Conservation (phyloP, 2,888 invertebrate genomes). For the Agonopterix subpropinquella region DNA sequence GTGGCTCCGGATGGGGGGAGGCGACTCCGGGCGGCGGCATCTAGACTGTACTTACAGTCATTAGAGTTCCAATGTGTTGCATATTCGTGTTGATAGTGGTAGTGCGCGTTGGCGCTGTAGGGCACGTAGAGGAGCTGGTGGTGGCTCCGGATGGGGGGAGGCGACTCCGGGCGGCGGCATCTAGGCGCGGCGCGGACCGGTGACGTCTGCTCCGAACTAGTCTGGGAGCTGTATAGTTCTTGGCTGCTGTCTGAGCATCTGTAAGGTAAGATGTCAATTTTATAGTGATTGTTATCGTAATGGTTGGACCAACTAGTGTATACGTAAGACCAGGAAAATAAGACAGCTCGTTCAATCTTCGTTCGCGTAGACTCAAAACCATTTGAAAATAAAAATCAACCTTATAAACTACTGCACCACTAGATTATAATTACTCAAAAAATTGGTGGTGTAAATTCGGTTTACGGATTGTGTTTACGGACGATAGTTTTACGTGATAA, state of each 20-base stretch:
- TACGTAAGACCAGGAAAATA: not conserved
- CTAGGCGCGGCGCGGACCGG: slow-evolving; percentile 51
- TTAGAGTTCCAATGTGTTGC: slow-evolving; percentile 43
- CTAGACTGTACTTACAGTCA: slow-evolving; percentile 49
- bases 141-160: slow-evolving; percentile 80
- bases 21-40: slow-evolving; percentile 79
- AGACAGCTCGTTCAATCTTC: not conserved
- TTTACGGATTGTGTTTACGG: too few relatives aligned
- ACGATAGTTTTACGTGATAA: too few relatives aligned
- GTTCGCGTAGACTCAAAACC: too few relatives aligned
- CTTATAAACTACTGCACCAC: too few relatives aligned
- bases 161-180: slow-evolving; percentile 79
- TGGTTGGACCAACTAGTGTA: too few relatives aligned
- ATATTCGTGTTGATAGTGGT: slow-evolving; percentile 59
- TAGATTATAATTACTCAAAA: too few relatives aligned
- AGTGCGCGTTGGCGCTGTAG: slow-evolving; percentile 71
- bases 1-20: slow-evolving; percentile 80
- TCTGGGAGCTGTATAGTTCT: slow-evolving; percentile 65
- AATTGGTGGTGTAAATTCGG: too few relatives aligned
- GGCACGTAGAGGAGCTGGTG: slow-evolving; percentile 83
- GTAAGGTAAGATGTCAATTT: slow-evolving; percentile 6
- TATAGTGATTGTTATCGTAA: not conserved
- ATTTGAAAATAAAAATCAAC: too few relatives aligned
- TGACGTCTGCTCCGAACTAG: slow-evolving; percentile 66
- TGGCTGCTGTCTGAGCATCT: slow-evolving; percentile 68